Evolutionary conservation across 2,797 vertebrate genomes (phyloP), one percentile per base, ranked within the genome.

Genomic region (Arrhamphus sclerolepis): DNA sequence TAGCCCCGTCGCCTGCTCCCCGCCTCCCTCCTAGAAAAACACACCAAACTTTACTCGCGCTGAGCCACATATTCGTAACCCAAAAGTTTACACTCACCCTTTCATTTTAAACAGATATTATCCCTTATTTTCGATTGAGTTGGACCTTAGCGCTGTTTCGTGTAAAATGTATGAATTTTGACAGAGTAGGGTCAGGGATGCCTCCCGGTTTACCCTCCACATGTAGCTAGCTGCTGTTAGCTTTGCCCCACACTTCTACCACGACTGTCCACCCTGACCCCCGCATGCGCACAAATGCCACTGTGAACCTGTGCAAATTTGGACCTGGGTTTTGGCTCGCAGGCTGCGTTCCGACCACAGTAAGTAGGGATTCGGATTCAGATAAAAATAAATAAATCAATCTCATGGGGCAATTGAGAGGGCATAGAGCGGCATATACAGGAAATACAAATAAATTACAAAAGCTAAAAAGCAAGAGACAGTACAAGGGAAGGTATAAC

Each of bases 201-300:
- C 62, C 88, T 91, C 91, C 89, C 87, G 90, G 87, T 88, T 87
- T 86, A 90, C 88, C 90, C 92, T 92, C 93, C 93, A 94, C 93
- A 94, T 94, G 93, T 92, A 94, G 87, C 88, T 89, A 75, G 78
- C 75, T 80, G 60, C 84, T 41, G 78, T 87, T 91, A 90, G 87
- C 89, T 89, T 88, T 89, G 87, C 90, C 75, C 85, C 74, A 75
- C 80, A 81, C 87, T 91, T 77, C 80, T 83, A 91, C 89, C 84
- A 89, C 88, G 82, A 85, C 84, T 83, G 82, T 90, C 83, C 91
- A 90, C 90, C 83, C 84, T 92, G 88, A 92, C 85, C 90, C 70
- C 78, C 91, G 82, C 90, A 87, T 87, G 88, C 87, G 87, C 83
- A 85, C 10, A 39, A 28, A 0, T 46, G 1, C 1, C 8, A 0